Percentiles rank a stretch among this genome's conserved stretches.
phyloP scores from a whole-genome alignment of 2,113 vertebrate species.

The Leucosticte australis region DNA sequence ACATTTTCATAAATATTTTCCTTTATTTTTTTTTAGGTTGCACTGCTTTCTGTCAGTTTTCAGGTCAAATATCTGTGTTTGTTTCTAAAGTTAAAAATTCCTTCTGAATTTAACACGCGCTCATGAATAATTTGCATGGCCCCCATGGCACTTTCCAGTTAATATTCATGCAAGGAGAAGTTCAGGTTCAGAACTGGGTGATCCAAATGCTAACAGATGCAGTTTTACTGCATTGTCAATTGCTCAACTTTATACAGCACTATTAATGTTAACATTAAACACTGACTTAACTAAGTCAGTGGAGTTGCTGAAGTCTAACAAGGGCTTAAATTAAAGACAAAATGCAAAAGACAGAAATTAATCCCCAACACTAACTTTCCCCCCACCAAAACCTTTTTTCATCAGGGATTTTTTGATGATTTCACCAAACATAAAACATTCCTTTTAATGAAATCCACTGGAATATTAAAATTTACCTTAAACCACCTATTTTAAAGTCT shows the following conservation, averaged over 20 bases:
- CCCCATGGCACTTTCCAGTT: background rate
- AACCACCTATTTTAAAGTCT: background rate
- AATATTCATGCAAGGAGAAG: background rate
- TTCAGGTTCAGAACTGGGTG: background rate
- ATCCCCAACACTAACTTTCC: background rate
- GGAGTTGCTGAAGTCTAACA: background rate
- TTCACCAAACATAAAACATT: background rate
- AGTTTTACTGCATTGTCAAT: background rate
- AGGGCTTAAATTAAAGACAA: background rate
- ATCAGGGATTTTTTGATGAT: background rate
- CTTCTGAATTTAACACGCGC: background rate
- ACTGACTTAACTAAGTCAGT: background rate
- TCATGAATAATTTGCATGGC: conserved; percentile 28
- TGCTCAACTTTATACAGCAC: background rate
- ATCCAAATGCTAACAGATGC: background rate
- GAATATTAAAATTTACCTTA: conserved; percentile 9
- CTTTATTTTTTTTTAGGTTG: background rate
- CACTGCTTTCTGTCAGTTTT: background rate
- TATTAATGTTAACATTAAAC: background rate
- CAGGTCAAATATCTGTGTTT: background rate
- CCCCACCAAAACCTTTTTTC: background rate
- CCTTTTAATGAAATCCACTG: background rate
- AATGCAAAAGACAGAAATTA: background rate
- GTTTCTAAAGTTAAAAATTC: conserved; percentile 23
- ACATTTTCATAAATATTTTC: background rate